Evolutionary conservation across 2,797 vertebrate genomes (phyloP).

Genomic region (Phaenicophaeus curvirostris): DNA sequence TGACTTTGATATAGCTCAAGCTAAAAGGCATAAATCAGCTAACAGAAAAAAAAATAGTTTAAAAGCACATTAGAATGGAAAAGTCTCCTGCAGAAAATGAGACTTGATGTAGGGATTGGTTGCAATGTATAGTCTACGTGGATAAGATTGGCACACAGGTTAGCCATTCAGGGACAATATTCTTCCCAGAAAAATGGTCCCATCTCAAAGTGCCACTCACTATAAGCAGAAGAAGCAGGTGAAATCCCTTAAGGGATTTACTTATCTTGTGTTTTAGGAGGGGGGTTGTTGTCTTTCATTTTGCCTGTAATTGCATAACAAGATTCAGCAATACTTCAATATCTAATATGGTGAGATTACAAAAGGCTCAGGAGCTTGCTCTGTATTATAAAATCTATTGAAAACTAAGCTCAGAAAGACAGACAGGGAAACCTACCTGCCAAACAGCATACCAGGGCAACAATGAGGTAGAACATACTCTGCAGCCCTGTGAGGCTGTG

Average conservation of each 20-base stretch:
- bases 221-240: neutral
- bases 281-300: neutral
- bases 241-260: neutral
- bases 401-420: neutral
- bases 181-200: neutral
- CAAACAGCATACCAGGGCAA: neutral
- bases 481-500: neutral
- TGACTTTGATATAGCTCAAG: conserved; percentile 35
- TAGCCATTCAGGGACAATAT: neutral
- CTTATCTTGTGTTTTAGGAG: neutral
- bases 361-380: neutral
- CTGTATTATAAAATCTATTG: neutral
- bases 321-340: neutral
- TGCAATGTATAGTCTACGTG: fast-evolving
- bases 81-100: neutral
- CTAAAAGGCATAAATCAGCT: conserved; percentile 35
- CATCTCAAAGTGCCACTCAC: neutral
- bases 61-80: neutral
- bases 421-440: neutral
- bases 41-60: neutral
- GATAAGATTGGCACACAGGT: neutral
- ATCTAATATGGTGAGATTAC: neutral
- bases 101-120: neutral
- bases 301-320: neutral
- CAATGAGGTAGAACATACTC: fast-evolving